Percentiles rank a stretch among this genome's conserved stretches.
Evolutionary conservation across 2,888 invertebrate genomes (phyloP).

Genomic region (Melanchra persicariae): DNA sequence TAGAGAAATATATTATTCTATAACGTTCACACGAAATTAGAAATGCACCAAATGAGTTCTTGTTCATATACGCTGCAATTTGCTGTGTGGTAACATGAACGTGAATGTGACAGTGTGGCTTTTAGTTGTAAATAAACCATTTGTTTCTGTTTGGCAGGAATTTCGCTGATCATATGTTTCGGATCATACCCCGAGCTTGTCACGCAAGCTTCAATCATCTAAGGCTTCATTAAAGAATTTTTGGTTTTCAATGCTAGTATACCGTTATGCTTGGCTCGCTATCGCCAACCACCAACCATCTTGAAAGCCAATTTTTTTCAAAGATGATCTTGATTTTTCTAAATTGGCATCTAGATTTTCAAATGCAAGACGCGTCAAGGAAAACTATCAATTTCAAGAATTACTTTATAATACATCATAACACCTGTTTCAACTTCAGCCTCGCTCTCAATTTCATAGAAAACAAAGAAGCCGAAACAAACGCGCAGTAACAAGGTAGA

Average conservation of each 20-base stretch:
- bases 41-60: slow-evolving; percentile 54
- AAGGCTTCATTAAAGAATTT: no score
- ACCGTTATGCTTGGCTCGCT: no score
- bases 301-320: no score
- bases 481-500: slow-evolving; percentile 62
- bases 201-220: no score
- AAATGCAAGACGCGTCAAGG: not conserved
- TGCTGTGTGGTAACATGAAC: slow-evolving; percentile 1
- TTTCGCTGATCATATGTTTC: not conserved
- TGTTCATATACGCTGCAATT: slow-evolving; percentile 28
- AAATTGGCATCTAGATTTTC: not conserved
- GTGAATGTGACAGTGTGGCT: not conserved
- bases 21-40: slow-evolving; percentile 74
- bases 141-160: not conserved
- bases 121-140: slow-evolving; percentile 5
- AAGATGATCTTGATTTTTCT: not conserved
- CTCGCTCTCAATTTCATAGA: slow-evolving; percentile 33
- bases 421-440: slow-evolving; percentile 16
- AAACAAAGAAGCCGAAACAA: slow-evolving; percentile 52
- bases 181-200: not conserved
- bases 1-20: slow-evolving; percentile 73
- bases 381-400: not conserved
- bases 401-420: no score
- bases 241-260: no score
- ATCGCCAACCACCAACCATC: no score